Conservation (phyloP, 2,113 vertebrate genomes). For the Pseudolaguvia tuberculata region DNA sequence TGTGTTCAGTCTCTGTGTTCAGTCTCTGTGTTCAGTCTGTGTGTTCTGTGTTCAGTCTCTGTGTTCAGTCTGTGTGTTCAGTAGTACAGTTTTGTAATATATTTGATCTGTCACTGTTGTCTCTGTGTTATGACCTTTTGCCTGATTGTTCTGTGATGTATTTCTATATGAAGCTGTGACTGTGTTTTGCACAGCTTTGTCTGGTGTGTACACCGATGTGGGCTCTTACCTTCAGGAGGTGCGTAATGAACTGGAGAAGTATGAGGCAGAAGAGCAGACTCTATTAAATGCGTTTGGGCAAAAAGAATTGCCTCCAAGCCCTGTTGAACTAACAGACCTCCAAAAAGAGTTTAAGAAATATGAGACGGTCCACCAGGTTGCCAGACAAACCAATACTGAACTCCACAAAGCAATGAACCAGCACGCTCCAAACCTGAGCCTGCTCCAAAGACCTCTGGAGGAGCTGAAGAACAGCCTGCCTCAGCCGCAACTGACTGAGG, state of each 20-base stretch:
- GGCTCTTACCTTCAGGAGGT: conserved; percentile 76
- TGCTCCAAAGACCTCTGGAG: conserved; percentile 74
- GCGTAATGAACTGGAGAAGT: conserved; percentile 67
- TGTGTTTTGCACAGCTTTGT: conserved; percentile 62
- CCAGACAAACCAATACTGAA: conserved; percentile 80
- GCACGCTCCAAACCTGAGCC: conserved; percentile 75
- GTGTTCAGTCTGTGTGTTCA: too few relatives aligned
- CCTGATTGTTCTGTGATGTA: conserved; percentile 26
- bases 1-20: too few relatives aligned
- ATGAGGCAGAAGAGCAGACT: conserved; percentile 67
- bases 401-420: conserved; percentile 80
- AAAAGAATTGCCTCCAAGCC: neutral
- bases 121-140: too few relatives aligned
- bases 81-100: too few relatives aligned
- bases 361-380: conserved; percentile 74
- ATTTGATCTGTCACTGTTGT: neutral
- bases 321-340: conserved; percentile 58
- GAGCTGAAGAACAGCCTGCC: conserved; percentile 73
- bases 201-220: conserved; percentile 77
- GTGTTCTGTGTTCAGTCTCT: too few relatives aligned
- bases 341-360: conserved; percentile 76
- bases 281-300: conserved; percentile 64
- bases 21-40: too few relatives aligned
- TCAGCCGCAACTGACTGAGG: conserved; percentile 60
- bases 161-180: conserved; percentile 26